These are phyloP conservation scores for Papilio polytes DNA, from an alignment of 1,140 invertebrate genomes.

Conservation along the genomic window DNA sequence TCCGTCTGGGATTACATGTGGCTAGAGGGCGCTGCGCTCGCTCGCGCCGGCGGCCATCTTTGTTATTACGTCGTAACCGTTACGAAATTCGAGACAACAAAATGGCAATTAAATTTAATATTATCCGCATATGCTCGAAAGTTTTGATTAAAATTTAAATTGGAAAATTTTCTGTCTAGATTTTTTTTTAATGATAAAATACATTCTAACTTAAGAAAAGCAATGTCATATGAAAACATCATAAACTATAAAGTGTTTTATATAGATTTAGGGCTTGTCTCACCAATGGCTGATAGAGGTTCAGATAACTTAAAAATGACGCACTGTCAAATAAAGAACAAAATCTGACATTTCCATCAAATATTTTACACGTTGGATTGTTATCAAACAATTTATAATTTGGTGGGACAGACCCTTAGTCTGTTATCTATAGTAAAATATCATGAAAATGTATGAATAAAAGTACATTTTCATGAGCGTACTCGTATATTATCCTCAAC, in stretches of 20 bases:
- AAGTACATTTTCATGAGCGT: not conserved
- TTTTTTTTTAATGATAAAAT: too few species aligned
- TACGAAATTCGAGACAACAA: not conserved
- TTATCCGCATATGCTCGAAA: not conserved
- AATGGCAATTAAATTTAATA: not conserved
- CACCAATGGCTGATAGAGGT: too few species aligned
- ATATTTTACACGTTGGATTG: too few species aligned
- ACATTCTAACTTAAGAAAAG: not conserved
- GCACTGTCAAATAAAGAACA: too few species aligned
- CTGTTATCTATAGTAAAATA: not conserved
- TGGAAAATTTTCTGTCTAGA: not conserved
- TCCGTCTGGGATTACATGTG: slow-evolving; percentile 11
- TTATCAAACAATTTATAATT: too few species aligned
- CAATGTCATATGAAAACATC: too few species aligned
- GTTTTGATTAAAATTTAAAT: not conserved
- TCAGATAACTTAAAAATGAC: too few species aligned
- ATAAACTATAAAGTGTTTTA: not conserved
- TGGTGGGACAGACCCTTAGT: too few species aligned
- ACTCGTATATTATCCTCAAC: slow-evolving; percentile 1
- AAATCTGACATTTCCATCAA: too few species aligned
- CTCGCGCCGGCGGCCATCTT: too few species aligned
- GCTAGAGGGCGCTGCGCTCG: not conserved
- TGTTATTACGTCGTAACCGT: too few species aligned
- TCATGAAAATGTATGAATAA: not conserved
- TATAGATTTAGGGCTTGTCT: not conserved